Percentiles rank a stretch among this genome's conserved stretches.
Conservation (phyloP, 2,888 invertebrate genomes). For the Amphimallon solstitiale region DNA sequence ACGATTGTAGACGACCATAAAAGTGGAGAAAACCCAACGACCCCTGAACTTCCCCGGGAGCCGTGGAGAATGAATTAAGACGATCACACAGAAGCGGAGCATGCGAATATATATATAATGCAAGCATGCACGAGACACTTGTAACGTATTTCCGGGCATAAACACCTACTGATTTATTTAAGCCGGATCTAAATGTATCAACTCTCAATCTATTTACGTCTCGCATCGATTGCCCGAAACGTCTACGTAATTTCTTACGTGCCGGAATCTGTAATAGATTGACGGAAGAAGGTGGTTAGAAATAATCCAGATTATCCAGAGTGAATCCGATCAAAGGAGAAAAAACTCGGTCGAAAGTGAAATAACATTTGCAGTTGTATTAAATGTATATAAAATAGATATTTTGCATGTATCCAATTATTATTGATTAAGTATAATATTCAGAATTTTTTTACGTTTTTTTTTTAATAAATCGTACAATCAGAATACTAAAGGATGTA, state of each 20-base stretch:
- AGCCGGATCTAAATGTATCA: conserved; percentile 33
- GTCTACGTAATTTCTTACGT: conserved; percentile 30
- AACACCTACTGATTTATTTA: conserved; percentile 39
- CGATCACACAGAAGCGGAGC: conserved; percentile 10
- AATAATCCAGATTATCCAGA: conserved; percentile 8
- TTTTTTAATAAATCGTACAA: too few relatives aligned
- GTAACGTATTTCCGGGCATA: conserved; percentile 38
- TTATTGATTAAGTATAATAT: too few relatives aligned
- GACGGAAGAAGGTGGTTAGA: conserved; percentile 28
- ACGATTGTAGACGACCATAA: conserved; percentile 12
- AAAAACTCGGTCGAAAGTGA: background rate
- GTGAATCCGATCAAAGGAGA: conserved; percentile 2
- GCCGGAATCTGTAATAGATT: conserved; percentile 36
- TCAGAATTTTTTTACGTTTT: too few relatives aligned
- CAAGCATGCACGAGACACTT: conserved; percentile 36
- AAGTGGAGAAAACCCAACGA: background rate
- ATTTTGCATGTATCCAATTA: background rate
- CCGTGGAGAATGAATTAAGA: conserved; percentile 25
- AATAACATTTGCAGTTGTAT: too few relatives aligned
- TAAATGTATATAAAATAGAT: too few relatives aligned
- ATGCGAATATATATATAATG: conserved; percentile 34
- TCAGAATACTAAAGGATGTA: too few relatives aligned
- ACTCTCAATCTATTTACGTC: conserved; percentile 25
- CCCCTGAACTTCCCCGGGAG: background rate
- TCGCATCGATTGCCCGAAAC: conserved; percentile 23